These are phyloP conservation scores for Meteorus sp. DNA, from an alignment of 1,140 invertebrate species.

Conservation along the genomic window DNA sequence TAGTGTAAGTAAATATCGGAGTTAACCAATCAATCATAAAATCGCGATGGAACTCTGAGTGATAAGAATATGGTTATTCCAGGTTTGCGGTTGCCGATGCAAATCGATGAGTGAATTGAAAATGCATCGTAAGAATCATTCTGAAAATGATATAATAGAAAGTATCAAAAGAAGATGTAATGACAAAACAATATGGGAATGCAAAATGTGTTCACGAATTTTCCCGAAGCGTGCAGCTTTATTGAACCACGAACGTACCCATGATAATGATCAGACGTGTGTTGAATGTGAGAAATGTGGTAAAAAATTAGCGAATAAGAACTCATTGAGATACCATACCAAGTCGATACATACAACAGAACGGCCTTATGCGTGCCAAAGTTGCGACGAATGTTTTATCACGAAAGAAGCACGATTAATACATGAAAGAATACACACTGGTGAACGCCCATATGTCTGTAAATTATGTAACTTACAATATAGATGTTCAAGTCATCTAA, in stretches of 20 bases:
- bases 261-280: slow-evolving; percentile 29
- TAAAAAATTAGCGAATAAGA: slow-evolving; percentile 44
- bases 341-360: slow-evolving; percentile 60
- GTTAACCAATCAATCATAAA: slow-evolving; percentile 1
- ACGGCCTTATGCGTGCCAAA: slow-evolving; percentile 58
- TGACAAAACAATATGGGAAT: slow-evolving; percentile 34
- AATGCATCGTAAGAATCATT: slow-evolving; percentile 43
- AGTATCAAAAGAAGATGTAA: slow-evolving; percentile 37
- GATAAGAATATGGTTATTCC: slow-evolving; percentile 13
- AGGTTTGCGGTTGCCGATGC: slow-evolving; percentile 42
- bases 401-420: slow-evolving; percentile 56
- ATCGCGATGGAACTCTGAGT: neutral
- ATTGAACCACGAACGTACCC: slow-evolving; percentile 36
- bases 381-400: slow-evolving; percentile 61
- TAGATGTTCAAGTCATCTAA: slow-evolving; percentile 47
- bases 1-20: slow-evolving; percentile 38
- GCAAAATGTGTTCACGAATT: slow-evolving; percentile 34
- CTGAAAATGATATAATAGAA: slow-evolving; percentile 37
- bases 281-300: slow-evolving; percentile 43
- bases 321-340: slow-evolving; percentile 44
- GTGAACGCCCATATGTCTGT: slow-evolving; percentile 63
- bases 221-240: slow-evolving; percentile 33
- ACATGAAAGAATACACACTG: slow-evolving; percentile 62
- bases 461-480: slow-evolving; percentile 52
- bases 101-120: slow-evolving; percentile 50